A percentile compares a stretch with the other conserved stretches of the same genome.
Conservation (phyloP, 2,888 invertebrate genomes). For the Spisula subtruncata region DNA sequence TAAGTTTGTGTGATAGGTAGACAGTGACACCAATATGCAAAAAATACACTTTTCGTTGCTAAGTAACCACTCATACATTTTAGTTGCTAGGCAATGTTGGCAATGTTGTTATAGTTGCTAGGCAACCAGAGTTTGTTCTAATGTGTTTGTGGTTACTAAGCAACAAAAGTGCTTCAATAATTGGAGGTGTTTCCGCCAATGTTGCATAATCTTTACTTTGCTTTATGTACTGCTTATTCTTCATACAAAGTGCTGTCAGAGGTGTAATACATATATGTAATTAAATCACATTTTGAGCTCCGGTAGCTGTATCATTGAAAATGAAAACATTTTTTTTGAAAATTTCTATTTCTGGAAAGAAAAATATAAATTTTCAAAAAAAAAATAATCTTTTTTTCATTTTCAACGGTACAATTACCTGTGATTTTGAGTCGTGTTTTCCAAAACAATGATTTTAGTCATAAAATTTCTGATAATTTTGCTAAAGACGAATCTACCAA, state of each 20-base stretch:
- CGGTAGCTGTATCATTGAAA: no score
- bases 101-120: neutral
- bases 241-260: neutral
- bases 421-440: no score
- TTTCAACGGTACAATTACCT: no score
- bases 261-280: neutral
- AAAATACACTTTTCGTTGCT: conserved; percentile 34
- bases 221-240: conserved; percentile 28
- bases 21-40: conserved; percentile 33
- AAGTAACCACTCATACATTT: conserved; percentile 19
- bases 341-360: no score
- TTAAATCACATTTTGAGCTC: no score
- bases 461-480: no score
- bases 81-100: conserved; percentile 33
- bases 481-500: no score
- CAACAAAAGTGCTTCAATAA: conserved; percentile 36
- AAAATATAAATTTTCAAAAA: no score
- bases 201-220: conserved; percentile 24
- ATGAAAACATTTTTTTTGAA: no score
- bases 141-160: conserved; percentile 23
- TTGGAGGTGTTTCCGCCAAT: conserved; percentile 21
- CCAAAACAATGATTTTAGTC: no score
- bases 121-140: neutral
- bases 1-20: conserved; percentile 78
- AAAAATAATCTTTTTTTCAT: no score